Evolutionary conservation across 2,888 invertebrate species (phyloP).

Genomic region (Notodonta dromedarius): DNA sequence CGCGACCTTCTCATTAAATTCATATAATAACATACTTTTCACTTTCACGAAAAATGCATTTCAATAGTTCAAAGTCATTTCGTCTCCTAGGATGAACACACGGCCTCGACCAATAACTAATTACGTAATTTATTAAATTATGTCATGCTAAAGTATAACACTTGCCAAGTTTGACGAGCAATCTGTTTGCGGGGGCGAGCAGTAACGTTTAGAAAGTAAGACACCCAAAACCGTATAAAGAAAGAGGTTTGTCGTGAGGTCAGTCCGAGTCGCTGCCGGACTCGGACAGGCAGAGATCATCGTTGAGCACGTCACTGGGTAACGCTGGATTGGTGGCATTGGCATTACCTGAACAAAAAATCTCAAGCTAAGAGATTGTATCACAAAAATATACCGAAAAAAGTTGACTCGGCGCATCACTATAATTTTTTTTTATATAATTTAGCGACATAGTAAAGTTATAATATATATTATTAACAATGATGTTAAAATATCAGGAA

Average conservation of each 20-base stretch:
- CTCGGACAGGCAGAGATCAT: slow-evolving; percentile 94
- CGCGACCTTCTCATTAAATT: too few species aligned
- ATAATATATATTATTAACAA: too few species aligned
- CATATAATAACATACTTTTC: background rate
- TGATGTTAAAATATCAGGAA: too few species aligned
- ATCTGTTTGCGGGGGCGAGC: slow-evolving; percentile 30
- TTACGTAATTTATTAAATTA: background rate
- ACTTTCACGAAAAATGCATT: background rate
- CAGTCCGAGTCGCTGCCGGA: slow-evolving; percentile 92
- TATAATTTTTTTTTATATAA: too few species aligned
- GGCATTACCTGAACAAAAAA: slow-evolving; percentile 45
- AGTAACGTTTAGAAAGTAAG: slow-evolving; percentile 31
- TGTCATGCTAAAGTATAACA: slow-evolving; percentile 24
- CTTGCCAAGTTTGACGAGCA: slow-evolving; percentile 43
- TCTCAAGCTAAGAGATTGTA: too few species aligned
- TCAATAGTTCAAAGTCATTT: background rate
- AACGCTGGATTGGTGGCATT: slow-evolving; percentile 60
- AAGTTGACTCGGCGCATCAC: too few species aligned
- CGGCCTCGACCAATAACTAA: background rate
- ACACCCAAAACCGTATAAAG: slow-evolving; percentile 45
- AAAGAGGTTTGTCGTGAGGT: slow-evolving; percentile 55
- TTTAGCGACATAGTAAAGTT: too few species aligned
- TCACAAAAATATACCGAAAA: too few species aligned
- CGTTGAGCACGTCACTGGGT: slow-evolving; percentile 89
- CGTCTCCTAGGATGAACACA: background rate